Conservation (phyloP, 2,888 invertebrate species). For the Alcis repandata region DNA sequence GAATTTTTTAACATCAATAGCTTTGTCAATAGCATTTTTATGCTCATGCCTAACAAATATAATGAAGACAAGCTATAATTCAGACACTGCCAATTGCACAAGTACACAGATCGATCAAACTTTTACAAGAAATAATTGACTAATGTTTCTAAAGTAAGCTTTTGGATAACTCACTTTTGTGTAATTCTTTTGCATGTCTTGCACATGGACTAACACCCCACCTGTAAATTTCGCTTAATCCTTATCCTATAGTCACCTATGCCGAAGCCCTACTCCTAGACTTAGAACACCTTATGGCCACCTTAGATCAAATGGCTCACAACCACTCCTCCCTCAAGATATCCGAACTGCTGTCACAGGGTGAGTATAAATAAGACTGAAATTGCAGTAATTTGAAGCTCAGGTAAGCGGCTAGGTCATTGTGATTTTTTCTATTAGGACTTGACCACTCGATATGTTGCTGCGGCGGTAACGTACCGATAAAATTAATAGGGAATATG, state of each 20-base stretch:
- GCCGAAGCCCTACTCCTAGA: slow-evolving; percentile 86
- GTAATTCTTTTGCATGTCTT: slow-evolving; percentile 84
- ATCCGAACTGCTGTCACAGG: slow-evolving; percentile 82
- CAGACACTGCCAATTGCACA: slow-evolving; percentile 13
- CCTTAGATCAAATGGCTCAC: slow-evolving; percentile 86
- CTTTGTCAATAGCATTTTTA: background rate
- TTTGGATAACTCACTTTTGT: slow-evolving; percentile 51
- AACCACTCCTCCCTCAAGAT: slow-evolving; percentile 84
- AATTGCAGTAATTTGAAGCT: background rate
- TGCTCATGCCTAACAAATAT: background rate
- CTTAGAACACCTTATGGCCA: slow-evolving; percentile 86
- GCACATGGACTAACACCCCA: slow-evolving; percentile 79
- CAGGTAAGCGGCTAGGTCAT: background rate
- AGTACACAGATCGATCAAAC: slow-evolving; percentile 14
- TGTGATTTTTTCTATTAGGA: background rate
- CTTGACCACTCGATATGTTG: background rate
- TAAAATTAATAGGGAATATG: background rate
- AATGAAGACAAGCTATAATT: slow-evolving; percentile 5
- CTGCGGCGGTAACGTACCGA: background rate
- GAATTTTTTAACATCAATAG: background rate
- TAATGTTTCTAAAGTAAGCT: slow-evolving; percentile 26
- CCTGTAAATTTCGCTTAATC: slow-evolving; percentile 74
- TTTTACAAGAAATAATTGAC: slow-evolving; percentile 17
- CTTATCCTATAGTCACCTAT: slow-evolving; percentile 81
- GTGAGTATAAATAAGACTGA: slow-evolving; percentile 61